Conservation (phyloP, 2,888 invertebrate genomes). For the Erebia palarica region DNA sequence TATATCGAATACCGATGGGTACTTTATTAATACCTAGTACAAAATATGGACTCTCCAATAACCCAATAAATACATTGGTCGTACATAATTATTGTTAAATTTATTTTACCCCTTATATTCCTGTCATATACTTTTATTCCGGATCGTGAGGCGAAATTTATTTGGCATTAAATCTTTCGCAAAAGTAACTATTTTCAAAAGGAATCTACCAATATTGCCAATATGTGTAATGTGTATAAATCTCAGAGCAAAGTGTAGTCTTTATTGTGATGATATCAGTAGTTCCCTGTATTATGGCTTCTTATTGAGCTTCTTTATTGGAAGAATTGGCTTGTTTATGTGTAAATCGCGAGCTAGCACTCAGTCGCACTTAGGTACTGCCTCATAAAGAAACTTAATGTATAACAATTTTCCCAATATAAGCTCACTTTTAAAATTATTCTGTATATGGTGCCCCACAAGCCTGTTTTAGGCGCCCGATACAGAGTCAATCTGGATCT, state of each 20-base stretch:
- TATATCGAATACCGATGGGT: too few relatives aligned
- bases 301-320: constrained; percentile 24
- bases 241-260: constrained; percentile 21
- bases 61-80: background rate
- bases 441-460: too few relatives aligned
- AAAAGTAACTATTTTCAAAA: constrained; percentile 16
- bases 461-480: too few relatives aligned
- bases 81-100: constrained; percentile 20
- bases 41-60: too few relatives aligned
- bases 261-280: constrained; percentile 26
- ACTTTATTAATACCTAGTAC: too few relatives aligned
- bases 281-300: constrained; percentile 23
- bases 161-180: constrained; percentile 12
- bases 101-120: background rate
- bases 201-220: constrained; percentile 18
- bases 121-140: background rate
- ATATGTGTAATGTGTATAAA: constrained; percentile 20
- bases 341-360: constrained; percentile 8
- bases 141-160: constrained; percentile 6
- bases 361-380: constrained; percentile 1
- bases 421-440: too few relatives aligned
- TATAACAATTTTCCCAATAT: too few relatives aligned
- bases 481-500: too few relatives aligned
- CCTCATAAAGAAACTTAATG: background rate
- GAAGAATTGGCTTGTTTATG: constrained; percentile 28